phyloP scores from a whole-genome alignment of 2,113 vertebrate genomes.

The Puffinus mauretanicus region DNA sequence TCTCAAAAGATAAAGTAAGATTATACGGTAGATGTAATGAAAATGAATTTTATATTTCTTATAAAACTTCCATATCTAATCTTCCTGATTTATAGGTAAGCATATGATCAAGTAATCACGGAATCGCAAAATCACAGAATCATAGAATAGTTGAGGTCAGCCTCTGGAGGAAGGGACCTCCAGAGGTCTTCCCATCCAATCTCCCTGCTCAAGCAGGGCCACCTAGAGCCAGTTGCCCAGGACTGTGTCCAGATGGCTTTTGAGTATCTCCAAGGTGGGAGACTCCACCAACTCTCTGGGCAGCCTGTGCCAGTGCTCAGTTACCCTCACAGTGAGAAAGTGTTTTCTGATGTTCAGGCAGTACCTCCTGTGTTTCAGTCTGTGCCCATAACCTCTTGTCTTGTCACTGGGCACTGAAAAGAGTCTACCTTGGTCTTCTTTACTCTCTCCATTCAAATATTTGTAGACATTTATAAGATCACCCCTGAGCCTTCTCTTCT shows the following conservation, averaged over 20 bases:
- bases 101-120: neutral
- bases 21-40: neutral
- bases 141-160: neutral
- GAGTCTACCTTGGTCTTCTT: neutral
- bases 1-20: neutral
- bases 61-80: neutral
- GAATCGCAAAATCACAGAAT: neutral
- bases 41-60: neutral
- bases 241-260: neutral
- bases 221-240: neutral
- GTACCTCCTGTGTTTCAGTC: neutral
- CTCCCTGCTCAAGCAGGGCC: neutral
- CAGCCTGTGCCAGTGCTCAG: neutral
- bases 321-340: neutral
- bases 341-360: neutral
- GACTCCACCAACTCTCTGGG: neutral
- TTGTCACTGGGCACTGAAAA: neutral
- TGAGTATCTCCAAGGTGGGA: neutral
- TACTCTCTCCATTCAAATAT: neutral
- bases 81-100: neutral
- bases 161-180: neutral
- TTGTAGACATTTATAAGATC: neutral
- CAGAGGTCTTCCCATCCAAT: neutral
- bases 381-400: neutral
- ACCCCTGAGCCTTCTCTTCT: neutral